phyloP scores from a whole-genome alignment of 1,140 invertebrate genomes.

The Meloidogyne hapla region DNA sequence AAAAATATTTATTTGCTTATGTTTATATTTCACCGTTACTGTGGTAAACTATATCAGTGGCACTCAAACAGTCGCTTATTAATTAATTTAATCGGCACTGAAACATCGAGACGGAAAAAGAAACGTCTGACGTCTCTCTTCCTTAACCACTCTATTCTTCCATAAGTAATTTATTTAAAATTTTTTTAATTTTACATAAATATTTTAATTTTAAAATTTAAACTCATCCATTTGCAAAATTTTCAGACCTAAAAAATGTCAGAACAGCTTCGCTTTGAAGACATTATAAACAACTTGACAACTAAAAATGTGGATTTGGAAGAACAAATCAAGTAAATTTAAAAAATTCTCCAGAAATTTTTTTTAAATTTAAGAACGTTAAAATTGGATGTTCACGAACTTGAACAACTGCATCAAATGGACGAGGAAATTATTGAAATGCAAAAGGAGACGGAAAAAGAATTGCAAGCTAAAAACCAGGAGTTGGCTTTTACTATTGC shows the following conservation, averaged over 20 bases:
- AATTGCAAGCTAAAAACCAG: slow-evolving; percentile 69
- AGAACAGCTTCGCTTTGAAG: slow-evolving; percentile 74
- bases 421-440: slow-evolving; percentile 74
- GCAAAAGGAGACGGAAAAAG: slow-evolving; percentile 73
- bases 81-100: too few species aligned
- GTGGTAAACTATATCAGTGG: too few species aligned
- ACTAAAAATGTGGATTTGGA: slow-evolving; percentile 83
- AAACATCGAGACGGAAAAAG: too few species aligned
- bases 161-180: too few species aligned
- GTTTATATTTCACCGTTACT: too few species aligned
- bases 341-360: slow-evolving; percentile 31
- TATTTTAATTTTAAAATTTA: too few species aligned
- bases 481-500: background rate
- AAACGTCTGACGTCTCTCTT: too few species aligned
- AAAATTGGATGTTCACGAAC: slow-evolving; percentile 84
- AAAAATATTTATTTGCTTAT: too few species aligned
- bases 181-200: too few species aligned
- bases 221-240: too few species aligned
- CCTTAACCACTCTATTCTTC: too few species aligned
- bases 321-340: slow-evolving; percentile 70
- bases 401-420: slow-evolving; percentile 81
- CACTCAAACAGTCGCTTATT: too few species aligned
- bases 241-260: background rate
- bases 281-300: slow-evolving; percentile 93
- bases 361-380: slow-evolving; percentile 70